Conservation (phyloP, 2,113 vertebrate genomes). For the Peromyscus leucopus region DNA sequence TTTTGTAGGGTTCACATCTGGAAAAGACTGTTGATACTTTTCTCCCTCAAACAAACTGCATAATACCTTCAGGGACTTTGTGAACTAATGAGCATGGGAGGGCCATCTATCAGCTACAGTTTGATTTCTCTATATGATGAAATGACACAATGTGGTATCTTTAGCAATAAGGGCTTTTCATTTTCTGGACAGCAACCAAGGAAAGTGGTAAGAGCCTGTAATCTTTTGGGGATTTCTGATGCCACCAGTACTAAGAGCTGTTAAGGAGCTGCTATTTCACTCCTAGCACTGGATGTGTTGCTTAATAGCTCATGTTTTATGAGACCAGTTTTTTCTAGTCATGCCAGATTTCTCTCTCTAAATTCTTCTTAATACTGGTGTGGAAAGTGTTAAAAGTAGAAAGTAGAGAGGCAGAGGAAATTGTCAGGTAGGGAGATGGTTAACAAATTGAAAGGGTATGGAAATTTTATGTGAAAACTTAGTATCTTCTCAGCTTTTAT, state of each 20-base stretch:
- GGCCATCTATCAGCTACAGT: not conserved
- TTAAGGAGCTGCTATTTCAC: not conserved
- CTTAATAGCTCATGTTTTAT: not conserved
- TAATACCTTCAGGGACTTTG: not conserved
- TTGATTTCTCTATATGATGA: not conserved
- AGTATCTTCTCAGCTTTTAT: not conserved
- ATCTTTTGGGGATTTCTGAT: no score
- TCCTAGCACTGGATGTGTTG: no score
- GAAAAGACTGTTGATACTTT: not conserved
- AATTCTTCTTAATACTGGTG: not conserved
- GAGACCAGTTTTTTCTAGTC: not conserved
- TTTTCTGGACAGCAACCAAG: not conserved
- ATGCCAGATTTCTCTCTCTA: not conserved
- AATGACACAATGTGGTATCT: not conserved
- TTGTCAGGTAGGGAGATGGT: not conserved
- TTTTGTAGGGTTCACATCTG: not conserved
- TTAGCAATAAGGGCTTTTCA: not conserved
- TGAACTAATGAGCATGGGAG: accelerated
- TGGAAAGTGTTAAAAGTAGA: not conserved
- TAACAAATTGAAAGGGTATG: not conserved
- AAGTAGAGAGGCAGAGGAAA: no score
- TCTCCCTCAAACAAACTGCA: not conserved
- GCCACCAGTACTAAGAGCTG: not conserved
- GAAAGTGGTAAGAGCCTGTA: not conserved
- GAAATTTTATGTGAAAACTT: not conserved